phyloP scores from a whole-genome alignment of 37 sponge, comb jelly and placozoan genomes.

The Hexactinellida sp. region DNA sequence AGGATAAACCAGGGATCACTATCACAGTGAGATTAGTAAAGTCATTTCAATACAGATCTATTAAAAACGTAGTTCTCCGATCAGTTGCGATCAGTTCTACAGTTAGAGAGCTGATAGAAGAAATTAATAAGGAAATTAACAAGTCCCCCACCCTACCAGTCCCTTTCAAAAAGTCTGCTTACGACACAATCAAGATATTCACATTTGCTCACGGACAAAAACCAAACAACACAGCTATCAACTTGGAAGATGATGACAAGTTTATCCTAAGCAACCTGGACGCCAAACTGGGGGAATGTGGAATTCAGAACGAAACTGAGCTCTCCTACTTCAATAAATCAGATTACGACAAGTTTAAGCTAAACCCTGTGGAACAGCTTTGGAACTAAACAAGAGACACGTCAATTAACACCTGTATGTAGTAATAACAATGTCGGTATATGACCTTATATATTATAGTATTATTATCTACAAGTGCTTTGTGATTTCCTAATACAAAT shows the following conservation, averaged over 20 bases:
- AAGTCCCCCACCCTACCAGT: background rate
- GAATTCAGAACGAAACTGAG: background rate
- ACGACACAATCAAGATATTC: slow-evolving; percentile 4
- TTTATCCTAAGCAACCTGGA: background rate
- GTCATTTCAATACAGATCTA: background rate
- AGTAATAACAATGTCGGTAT: too few relatives aligned
- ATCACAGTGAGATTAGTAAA: background rate
- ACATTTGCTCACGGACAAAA: slow-evolving; percentile 17
- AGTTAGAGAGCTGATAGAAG: background rate
- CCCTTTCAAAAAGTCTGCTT: background rate
- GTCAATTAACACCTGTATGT: too few relatives aligned
- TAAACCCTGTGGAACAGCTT: background rate
- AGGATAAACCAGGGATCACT: background rate
- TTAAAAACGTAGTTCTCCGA: background rate
- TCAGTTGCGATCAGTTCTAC: background rate
- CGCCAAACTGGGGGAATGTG: background rate
- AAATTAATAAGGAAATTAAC: background rate
- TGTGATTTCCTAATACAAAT: too few relatives aligned
- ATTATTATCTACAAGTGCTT: too few relatives aligned
- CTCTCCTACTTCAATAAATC: background rate
- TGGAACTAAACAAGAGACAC: background rate
- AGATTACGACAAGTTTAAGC: background rate
- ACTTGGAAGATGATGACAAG: slow-evolving; percentile 13
- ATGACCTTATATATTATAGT: too few relatives aligned
- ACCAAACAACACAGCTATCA: slow-evolving; percentile 5